phyloP scores from a whole-genome alignment of 2,888 invertebrate genomes.

The Lasioglossum figueresi region DNA sequence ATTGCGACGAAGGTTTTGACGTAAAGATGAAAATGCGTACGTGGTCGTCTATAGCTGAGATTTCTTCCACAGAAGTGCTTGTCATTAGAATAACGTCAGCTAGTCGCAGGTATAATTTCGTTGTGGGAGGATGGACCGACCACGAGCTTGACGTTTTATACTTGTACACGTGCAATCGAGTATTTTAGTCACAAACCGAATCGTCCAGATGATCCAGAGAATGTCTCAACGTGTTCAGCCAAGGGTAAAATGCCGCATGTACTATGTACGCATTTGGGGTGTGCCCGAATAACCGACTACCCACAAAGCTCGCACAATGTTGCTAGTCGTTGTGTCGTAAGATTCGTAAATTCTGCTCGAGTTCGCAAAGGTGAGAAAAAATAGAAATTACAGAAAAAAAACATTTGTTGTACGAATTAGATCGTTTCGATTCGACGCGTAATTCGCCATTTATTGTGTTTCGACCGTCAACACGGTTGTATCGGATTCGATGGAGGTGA shows the following conservation, averaged over 20 bases:
- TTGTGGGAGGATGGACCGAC: not conserved
- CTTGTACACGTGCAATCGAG: not conserved
- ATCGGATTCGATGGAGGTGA: not conserved
- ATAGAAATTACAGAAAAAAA: not conserved
- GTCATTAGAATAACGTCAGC: not conserved
- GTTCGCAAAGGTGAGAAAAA: too few species aligned
- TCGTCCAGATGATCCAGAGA: not conserved
- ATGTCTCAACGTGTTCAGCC: not conserved
- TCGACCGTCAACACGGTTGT: not conserved
- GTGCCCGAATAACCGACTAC: too few species aligned
- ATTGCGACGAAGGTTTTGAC: not conserved
- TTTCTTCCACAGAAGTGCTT: not conserved
- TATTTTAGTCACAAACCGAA: not conserved
- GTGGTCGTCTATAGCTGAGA: not conserved
- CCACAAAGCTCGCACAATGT: too few species aligned
- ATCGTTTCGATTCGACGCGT: not conserved
- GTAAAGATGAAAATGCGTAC: not conserved
- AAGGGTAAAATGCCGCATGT: not conserved
- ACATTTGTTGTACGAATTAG: not conserved
- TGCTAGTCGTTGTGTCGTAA: too few species aligned
- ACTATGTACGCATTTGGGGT: too few species aligned
- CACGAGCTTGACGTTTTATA: not conserved
- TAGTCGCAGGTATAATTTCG: not conserved
- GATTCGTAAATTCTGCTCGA: too few species aligned
- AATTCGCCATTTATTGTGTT: constrained; percentile 1